These are phyloP conservation scores for Apocrypta bakeri DNA, from an alignment of 1,140 invertebrate genomes.

Conservation along the genomic window DNA sequence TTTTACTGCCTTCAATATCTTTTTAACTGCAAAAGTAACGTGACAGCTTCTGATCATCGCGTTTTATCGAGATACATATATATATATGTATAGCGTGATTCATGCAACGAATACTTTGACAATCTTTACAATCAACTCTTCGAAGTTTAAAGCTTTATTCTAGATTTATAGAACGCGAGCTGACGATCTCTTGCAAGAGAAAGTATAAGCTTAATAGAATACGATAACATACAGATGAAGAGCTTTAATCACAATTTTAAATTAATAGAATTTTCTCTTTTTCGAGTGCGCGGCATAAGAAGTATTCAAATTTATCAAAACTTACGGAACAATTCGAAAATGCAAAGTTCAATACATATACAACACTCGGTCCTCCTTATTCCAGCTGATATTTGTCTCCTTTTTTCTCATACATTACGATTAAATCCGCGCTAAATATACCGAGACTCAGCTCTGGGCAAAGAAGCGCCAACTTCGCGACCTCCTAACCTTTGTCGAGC, in stretches of 20 bases:
- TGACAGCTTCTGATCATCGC: too few species aligned
- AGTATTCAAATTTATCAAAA: too few species aligned
- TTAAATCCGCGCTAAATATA: neutral
- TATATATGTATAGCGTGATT: neutral
- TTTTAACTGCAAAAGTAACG: too few species aligned
- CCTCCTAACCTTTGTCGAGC: slow-evolving; percentile 15
- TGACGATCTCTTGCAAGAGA: neutral
- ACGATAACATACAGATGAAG: neutral
- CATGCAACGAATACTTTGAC: too few species aligned
- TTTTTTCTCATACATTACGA: too few species aligned
- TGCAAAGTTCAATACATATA: too few species aligned
- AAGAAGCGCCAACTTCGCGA: neutral
- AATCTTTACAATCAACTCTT: neutral
- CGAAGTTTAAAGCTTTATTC: neutral
- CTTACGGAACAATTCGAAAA: too few species aligned
- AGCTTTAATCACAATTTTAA: neutral
- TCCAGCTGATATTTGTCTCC: too few species aligned
- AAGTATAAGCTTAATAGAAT: neutral
- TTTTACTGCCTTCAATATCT: too few species aligned
- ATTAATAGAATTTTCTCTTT: neutral
- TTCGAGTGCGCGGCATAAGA: too few species aligned
- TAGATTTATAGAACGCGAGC: neutral
- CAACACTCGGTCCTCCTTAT: too few species aligned
- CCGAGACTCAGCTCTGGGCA: neutral
- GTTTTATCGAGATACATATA: too few species aligned